phyloP scores from a whole-genome alignment of 2,113 vertebrate species.

The Microtus ochrogaster region DNA sequence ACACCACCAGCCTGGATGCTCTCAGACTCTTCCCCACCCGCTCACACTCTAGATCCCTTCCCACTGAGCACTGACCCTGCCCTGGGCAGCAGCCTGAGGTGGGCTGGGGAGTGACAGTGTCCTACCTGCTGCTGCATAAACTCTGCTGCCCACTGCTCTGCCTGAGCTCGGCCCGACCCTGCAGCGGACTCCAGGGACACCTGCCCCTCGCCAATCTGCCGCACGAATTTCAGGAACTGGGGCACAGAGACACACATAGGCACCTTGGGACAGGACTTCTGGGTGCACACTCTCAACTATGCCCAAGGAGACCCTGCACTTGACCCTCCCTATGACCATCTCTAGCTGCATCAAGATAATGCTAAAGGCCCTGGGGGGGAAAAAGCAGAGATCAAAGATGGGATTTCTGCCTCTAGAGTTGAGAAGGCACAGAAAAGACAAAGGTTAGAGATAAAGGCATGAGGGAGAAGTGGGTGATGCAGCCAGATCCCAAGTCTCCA shows the following conservation, averaged over 20 bases:
- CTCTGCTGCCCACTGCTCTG: conserved; percentile 96
- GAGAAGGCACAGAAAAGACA: conserved; percentile 35
- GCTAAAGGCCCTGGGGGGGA: conserved; percentile 2
- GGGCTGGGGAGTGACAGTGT: conserved; percentile 77
- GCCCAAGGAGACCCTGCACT: conserved; percentile 58
- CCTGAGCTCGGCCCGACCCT: conserved; percentile 94
- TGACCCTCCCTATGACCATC: conserved; percentile 49
- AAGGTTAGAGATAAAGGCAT: not conserved
- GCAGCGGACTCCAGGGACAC: conserved; percentile 93
- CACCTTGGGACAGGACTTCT: conserved; percentile 80
- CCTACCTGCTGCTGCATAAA: conserved; percentile 97
- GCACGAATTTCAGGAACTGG: conserved; percentile 99
- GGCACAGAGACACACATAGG: conserved; percentile 88
- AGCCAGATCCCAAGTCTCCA: not conserved
- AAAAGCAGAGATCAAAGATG: not conserved
- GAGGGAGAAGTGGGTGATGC: not conserved
- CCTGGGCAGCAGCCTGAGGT: conserved; percentile 70
- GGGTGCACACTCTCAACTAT: conserved; percentile 61
- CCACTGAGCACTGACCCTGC: conserved; percentile 68
- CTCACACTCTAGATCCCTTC: conserved; percentile 52
- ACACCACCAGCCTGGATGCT: conserved; percentile 37
- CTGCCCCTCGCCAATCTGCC: conserved; percentile 99
- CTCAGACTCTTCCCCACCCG: conserved; percentile 68
- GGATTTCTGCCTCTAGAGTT: conserved; percentile 7
- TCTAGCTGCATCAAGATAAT: not conserved